A percentile compares a stretch with the other conserved stretches of the same genome.
Conservation (phyloP, 2,888 invertebrate species). For the Anagyrus pseudococci region DNA sequence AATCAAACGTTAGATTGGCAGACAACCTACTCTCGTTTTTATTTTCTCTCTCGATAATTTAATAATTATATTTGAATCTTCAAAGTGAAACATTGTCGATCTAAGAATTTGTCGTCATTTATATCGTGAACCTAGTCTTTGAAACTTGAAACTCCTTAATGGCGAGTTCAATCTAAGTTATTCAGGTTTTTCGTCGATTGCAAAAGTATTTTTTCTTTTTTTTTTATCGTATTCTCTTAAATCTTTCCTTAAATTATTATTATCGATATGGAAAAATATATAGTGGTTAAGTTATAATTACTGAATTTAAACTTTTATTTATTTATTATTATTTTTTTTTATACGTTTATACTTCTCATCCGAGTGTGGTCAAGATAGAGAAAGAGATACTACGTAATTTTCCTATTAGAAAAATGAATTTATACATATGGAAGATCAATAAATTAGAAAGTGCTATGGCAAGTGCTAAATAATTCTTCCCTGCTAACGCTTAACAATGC, state of each 20-base stretch:
- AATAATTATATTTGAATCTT: constrained; percentile 1
- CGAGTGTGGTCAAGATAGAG: constrained; percentile 36
- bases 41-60: constrained; percentile 10
- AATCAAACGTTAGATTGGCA: constrained; percentile 35
- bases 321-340: constrained; percentile 29
- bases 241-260: constrained; percentile 37
- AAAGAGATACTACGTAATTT: constrained; percentile 27
- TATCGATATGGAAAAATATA: constrained; percentile 43
- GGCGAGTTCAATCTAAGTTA: constrained; percentile 35
- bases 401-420: constrained; percentile 36
- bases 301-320: constrained; percentile 38
- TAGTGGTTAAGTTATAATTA: constrained; percentile 40
- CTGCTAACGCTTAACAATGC: constrained; percentile 37
- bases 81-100: constrained; percentile 36
- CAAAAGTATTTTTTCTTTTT: constrained; percentile 34
- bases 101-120: constrained; percentile 31
- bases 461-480: constrained; percentile 36
- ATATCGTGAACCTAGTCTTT: constrained; percentile 36
- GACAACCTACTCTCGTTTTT: constrained; percentile 36
- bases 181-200: constrained; percentile 36
- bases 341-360: constrained; percentile 32
- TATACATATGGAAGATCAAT: constrained; percentile 41
- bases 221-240: constrained; percentile 32
- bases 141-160: constrained; percentile 37
- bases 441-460: constrained; percentile 35